Base-by-base conservation (phyloP, 2,113 vertebrate genomes). In the Actenoides lindsayi region DNA sequence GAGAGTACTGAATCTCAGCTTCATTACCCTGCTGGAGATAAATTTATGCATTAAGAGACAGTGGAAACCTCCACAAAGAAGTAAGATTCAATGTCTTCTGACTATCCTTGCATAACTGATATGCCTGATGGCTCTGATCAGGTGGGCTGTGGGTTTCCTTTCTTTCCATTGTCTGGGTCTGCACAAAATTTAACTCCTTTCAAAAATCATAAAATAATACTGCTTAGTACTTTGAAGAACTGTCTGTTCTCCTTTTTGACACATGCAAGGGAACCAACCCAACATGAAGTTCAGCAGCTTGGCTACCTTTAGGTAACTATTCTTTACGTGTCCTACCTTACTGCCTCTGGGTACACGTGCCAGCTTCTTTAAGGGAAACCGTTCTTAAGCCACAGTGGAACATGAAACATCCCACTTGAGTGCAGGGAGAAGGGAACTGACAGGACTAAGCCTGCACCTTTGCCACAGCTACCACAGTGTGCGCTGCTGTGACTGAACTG, bases 281-380 rank as follows among this genome's bases (percentile, higher is more conserved):
- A 60, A n/a, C 2, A 25, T 19, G 56, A 79, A 73, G 42, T 80
- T 91, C 60, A 94, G 64, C 63, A 88, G 83, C 41, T 63, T 81
- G 60, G 51, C 71, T 85, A 33, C 87, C 80, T 25, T 59, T 39
- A 59, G 30, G 25, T 44, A 87, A 27, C 20, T 31, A 10, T 44
- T 18, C 65, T 80, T 85, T 42, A 57, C 41, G 25, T 79, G 73
- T 82, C 28, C 63, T 77, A 21, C 54, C 62, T 82, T 76, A 53
- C 10, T 74, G 86, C 54, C 48, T 33, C 73, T 57, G 3, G 1
- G 16, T n/a, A 71, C 0, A 0, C 0, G 0, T 28, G 62, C 31
- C 39, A 62, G 25, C 41, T 93, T 59, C 59, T 65, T 75, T 27
- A 77, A 71, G 53, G 60, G 39, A 83, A 84, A 71, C 33, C 30